A percentile compares a stretch with the other conserved stretches of the same genome.
These are phyloP conservation scores for Psylliodes chrysocephalus DNA, from an alignment of 2,888 invertebrate species.

Conservation along the genomic window DNA sequence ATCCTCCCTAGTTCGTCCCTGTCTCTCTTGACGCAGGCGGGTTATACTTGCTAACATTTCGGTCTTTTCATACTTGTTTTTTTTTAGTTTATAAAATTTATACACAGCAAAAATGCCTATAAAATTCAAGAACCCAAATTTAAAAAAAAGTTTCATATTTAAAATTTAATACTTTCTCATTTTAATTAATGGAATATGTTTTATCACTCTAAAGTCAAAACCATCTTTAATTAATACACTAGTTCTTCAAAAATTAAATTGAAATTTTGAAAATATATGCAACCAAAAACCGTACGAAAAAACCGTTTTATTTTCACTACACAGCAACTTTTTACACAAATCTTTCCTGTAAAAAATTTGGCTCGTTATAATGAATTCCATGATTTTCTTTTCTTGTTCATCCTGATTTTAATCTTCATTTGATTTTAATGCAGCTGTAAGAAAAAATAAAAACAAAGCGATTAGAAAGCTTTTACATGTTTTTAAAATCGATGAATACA, in stretches of 20 bases:
- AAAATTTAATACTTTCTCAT: too few species aligned
- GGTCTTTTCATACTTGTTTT: constrained; percentile 17
- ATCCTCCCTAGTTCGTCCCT: neutral
- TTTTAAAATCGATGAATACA: constrained; percentile 6
- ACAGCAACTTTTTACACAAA: constrained; percentile 3
- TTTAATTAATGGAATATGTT: too few species aligned
- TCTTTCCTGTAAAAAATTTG: constrained; percentile 25
- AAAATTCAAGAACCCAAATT: too few species aligned
- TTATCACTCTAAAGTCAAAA: too few species aligned
- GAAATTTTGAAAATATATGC: too few species aligned
- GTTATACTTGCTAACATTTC: neutral
- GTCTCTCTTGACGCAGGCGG: neutral
- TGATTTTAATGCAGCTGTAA: constrained; percentile 55
- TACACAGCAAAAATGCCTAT: too few species aligned
- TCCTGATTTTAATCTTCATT: constrained; percentile 33
- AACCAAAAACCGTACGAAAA: constrained; percentile 7
- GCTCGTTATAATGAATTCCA: neutral
- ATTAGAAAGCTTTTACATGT: constrained; percentile 39
- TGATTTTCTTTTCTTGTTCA: constrained; percentile 2
- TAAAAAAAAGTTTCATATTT: too few species aligned
- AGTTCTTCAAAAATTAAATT: too few species aligned
- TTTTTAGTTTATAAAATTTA: too few species aligned
- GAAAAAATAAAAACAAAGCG: constrained; percentile 60
- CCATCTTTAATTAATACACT: too few species aligned
- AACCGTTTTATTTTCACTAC: constrained; percentile 17